Evolutionary conservation across 2,888 invertebrate genomes (phyloP), one percentile per base, ranked within the genome.

Genomic region (Microctonus brassicae): DNA sequence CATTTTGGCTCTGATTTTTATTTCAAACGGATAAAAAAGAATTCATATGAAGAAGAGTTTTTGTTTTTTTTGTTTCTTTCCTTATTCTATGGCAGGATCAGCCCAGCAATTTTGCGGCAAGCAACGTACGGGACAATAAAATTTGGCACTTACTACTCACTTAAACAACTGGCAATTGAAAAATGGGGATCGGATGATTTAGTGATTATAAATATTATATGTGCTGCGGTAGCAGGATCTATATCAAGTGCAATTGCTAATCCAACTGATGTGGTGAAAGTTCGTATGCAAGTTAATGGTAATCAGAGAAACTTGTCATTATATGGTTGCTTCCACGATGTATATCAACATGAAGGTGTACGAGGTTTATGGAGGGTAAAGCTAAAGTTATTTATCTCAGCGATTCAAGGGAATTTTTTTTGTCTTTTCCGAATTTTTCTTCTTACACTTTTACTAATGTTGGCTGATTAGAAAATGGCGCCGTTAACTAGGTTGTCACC

Each of bases 61-160:
- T n/a, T n/a, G n/a, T n/a, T 57, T 42, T 42, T 60, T n/a, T 58
- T 62, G 69, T 47, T 58, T 65, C 66, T 47, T 75, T 62, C 60
- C 70, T 69, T 70, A n/a, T n/a, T 63, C 63, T 65, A 65, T 67
- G 86, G 13, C 88, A 97, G 97, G 66, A 95, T 98, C 84, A 94
- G 94, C 91, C 97, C 97, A 64, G 97, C 98, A 55, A 93, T 98
- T 66, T 89, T 98, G 70, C 91, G 97, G 2, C 98, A 98, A 88
- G 95, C 97, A 34, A 97, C 96, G 47, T 98, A 98, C 89, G 98
- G 98, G 79, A 97, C 97, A 39, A 96, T 98, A 75, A 98, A 98
- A 89, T 97, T 98, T 86, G 98, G 98, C 78, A 95, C 97, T 11
- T 98, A 98, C 88, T 97, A 98, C 87, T 93, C 96, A 1, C 88